Evolutionary conservation across 1,140 invertebrate genomes (phyloP).

Genomic region (Diplogasteroides magnus): DNA sequence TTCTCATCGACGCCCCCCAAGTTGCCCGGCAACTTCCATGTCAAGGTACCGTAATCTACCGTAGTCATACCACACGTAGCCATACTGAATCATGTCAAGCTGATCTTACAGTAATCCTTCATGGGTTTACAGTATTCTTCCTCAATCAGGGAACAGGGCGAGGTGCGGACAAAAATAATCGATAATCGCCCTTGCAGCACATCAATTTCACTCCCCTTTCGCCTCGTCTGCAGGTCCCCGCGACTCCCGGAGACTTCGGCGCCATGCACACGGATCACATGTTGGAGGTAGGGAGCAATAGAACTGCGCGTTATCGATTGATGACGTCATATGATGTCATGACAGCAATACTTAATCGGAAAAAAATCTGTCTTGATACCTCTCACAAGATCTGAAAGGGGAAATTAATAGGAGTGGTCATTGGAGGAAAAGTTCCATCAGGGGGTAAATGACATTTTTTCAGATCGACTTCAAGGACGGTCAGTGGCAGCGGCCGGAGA

Average conservation of each 20-base stretch:
- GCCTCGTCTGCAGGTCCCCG: background rate
- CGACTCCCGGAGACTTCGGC: background rate
- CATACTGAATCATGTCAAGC: no score
- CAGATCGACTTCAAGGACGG: slow-evolving; percentile 60
- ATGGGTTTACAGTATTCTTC: no score
- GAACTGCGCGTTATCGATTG: background rate
- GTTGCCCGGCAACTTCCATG: background rate
- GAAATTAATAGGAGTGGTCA: no score
- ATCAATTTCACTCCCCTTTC: background rate
- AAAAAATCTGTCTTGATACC: background rate
- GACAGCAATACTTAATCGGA: background rate
- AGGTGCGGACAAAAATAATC: no score
- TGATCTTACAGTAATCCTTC: no score
- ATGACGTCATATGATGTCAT: background rate
- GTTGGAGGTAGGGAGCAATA: background rate
- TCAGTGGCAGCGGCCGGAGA: slow-evolving; percentile 75
- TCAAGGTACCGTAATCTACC: background rate
- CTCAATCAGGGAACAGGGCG: no score
- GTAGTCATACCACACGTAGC: no score
- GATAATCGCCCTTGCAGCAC: background rate
- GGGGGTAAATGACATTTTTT: background rate
- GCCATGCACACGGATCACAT: background rate
- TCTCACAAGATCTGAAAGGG: no score
- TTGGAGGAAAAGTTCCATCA: no score
- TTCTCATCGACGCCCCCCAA: no score